Evolutionary conservation across 2,888 invertebrate genomes (phyloP), one percentile per base, ranked within the genome.

Genomic region (Eugnorisma glareosa): DNA sequence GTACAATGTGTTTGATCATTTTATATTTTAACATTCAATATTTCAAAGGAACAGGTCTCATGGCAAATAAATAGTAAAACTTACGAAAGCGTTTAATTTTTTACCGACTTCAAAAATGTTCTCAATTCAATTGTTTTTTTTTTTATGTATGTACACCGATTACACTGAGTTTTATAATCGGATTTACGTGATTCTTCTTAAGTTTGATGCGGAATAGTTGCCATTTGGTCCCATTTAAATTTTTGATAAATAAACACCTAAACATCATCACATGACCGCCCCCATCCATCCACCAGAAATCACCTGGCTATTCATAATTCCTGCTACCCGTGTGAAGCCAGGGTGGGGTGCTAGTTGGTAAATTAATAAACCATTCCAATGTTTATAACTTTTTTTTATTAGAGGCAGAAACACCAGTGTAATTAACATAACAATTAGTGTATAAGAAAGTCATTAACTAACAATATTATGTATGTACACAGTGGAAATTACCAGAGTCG

Each of bases 361-460:
- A 35, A 74, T 13, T 24, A 70, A 69, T 57, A 69, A 69, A 70
- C 18, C 8, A 45, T 40, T 35, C 1, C 45, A 82, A 77, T 83
- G 88, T 90, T 93, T 90, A 92, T 92, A 92, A 93, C n/a, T 94
- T 94, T 91, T 91, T 91, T 93, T 96, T 95, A 95, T 94, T 96
- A 89, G 89, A 93, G 93, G 94, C 94, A 93, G 92, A 95, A 93
- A 93, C 92, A 93, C 93, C 93, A 91, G 93, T 93, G 93, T 93
- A 91, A 86, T 89, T 91, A 90, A 93, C 90, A 77, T 92, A 93
- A 93, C 91, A 93, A 90, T 90, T 87, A 88, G 89, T 92, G 90
- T 94, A 91, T 90, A 88, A 90, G 84, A 88, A 90, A 87, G 81
- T 86, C 82, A 89, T 83, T 80, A 88, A 88, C 88, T 84, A 79